phyloP scores from a whole-genome alignment of 2,888 invertebrate species.

The Brachyptera putata region DNA sequence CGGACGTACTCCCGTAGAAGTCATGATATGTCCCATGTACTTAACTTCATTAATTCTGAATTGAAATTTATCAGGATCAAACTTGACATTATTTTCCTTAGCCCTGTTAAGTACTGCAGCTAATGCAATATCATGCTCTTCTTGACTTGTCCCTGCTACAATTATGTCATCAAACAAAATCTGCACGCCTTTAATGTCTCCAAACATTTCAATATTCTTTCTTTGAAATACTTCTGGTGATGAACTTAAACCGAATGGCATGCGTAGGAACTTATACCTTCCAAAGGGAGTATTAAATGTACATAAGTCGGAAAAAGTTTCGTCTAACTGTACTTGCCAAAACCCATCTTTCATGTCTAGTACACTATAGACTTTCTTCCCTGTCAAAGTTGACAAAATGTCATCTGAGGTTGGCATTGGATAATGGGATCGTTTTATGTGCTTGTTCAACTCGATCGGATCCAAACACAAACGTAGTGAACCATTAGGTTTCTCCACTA shows the following conservation, averaged over 20 bases:
- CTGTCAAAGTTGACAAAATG: background rate
- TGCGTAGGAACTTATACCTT: constrained; percentile 21
- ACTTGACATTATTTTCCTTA: background rate
- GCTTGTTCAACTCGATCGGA: constrained; percentile 12
- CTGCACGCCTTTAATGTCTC: constrained; percentile 25
- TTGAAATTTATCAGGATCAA: constrained; percentile 22
- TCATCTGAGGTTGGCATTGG: background rate
- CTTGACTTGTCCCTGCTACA: constrained; percentile 23
- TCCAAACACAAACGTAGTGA: constrained; percentile 15
- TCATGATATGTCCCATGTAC: constrained; percentile 13
- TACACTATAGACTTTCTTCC: constrained; percentile 11
- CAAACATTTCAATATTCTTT: constrained; percentile 28
- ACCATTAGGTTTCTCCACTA: constrained; percentile 21
- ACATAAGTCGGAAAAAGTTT: constrained; percentile 19
- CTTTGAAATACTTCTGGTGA: constrained; percentile 29
- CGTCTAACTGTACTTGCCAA: constrained; percentile 23
- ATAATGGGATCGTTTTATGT: constrained; percentile 10
- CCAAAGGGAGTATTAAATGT: constrained; percentile 26
- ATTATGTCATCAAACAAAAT: constrained; percentile 29
- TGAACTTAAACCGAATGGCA: constrained; percentile 27
- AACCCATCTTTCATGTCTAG: constrained; percentile 28
- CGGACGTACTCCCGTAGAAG: background rate
- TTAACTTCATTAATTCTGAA: background rate
- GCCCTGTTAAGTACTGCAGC: constrained; percentile 10
- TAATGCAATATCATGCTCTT: constrained; percentile 28